A percentile compares a stretch with the other conserved stretches of the same genome.
phyloP scores from a whole-genome alignment of 2,888 invertebrate species.

The Ormyrus thymus region DNA sequence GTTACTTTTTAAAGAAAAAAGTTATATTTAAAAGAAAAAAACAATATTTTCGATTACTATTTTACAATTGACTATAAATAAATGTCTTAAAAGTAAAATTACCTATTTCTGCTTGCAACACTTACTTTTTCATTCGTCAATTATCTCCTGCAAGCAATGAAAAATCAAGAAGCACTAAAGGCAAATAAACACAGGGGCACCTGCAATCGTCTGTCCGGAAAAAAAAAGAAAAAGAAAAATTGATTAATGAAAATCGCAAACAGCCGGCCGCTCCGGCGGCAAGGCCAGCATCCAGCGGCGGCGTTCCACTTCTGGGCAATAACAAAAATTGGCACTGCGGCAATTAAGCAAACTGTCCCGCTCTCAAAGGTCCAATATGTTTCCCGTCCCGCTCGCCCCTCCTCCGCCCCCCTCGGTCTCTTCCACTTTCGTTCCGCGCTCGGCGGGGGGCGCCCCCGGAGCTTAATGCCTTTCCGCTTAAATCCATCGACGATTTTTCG shows the following conservation, averaged over 20 bases:
- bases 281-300: too few species aligned
- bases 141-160: too few species aligned
- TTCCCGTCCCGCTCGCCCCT: conserved; percentile 58
- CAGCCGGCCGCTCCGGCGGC: not conserved
- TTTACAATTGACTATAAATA: too few species aligned
- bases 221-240: conserved; percentile 4
- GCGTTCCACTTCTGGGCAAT: conserved; percentile 50
- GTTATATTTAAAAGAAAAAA: conserved; percentile 29
- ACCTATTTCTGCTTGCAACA: too few species aligned
- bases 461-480: conserved; percentile 54
- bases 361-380: conserved; percentile 72
- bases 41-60: not conserved
- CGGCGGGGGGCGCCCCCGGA: conserved; percentile 40
- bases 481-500: conserved; percentile 54
- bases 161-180: too few species aligned
- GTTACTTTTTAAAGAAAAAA: not conserved
- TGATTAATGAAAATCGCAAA: conserved; percentile 39
- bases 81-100: too few species aligned
- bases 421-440: conserved; percentile 44
- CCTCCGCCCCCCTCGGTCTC: not conserved
- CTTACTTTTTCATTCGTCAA: too few species aligned
- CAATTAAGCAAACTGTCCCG: conserved; percentile 70
- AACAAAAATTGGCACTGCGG: conserved; percentile 59
- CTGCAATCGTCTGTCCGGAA: too few species aligned
- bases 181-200: too few species aligned